Percentiles rank a stretch among this genome's conserved stretches.
These are phyloP conservation scores for Melanostigma gelatinosum DNA, from an alignment of 2,113 vertebrate species.

Conservation along the genomic window DNA sequence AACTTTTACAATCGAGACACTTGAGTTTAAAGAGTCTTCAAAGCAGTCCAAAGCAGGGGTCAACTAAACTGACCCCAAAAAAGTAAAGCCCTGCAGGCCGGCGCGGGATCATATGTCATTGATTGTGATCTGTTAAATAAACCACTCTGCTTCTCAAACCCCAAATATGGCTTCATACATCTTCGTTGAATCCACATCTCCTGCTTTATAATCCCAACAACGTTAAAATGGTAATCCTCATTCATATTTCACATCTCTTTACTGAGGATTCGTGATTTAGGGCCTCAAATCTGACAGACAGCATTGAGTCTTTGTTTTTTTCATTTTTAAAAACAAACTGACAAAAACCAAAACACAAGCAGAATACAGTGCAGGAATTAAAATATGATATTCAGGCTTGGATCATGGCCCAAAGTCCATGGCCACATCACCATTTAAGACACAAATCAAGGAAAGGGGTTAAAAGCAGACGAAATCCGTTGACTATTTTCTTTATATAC, in stretches of 20 bases:
- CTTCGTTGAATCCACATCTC: constrained; percentile 44
- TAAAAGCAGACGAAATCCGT: not conserved
- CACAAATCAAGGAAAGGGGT: constrained; percentile 1
- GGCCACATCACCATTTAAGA: constrained; percentile 24
- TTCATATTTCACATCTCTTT: constrained; percentile 69
- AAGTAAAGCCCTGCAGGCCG: not conserved
- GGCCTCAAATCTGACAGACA: constrained; percentile 42
- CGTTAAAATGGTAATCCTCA: constrained; percentile 63
- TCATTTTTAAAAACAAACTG: too few relatives aligned
- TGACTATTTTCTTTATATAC: not conserved
- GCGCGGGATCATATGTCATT: not conserved
- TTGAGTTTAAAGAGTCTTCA: not conserved
- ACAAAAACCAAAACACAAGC: not conserved
- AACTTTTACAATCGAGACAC: constrained; percentile 8
- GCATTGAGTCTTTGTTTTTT: constrained; percentile 13
- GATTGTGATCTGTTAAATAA: constrained; percentile 13
- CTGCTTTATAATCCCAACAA: constrained; percentile 64
- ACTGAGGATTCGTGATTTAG: constrained; percentile 52
- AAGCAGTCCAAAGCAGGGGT: not conserved
- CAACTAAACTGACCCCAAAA: not conserved
- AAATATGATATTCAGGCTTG: not conserved
- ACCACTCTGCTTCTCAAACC: not conserved
- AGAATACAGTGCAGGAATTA: not conserved
- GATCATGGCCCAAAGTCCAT: not conserved
- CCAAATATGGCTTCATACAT: constrained; percentile 52